A percentile compares a stretch with the other conserved stretches of the same genome.
phyloP scores from a whole-genome alignment of 1,140 invertebrate genomes.

The Leptopilina clavipes region DNA sequence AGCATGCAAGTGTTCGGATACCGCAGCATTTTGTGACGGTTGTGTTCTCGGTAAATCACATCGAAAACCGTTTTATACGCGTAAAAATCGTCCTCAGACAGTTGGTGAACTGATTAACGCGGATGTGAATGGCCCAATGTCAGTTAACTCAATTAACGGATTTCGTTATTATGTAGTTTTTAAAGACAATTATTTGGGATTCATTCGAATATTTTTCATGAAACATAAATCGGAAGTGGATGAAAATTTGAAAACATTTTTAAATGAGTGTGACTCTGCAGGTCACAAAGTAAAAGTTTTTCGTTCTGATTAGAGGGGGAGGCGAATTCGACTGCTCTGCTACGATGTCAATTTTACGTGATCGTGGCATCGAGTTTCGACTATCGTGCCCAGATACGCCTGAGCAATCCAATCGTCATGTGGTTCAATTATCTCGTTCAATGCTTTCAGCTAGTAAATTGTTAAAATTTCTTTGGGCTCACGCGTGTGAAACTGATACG shows the following conservation, averaged over 20 bases:
- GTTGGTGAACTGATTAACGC: conserved; percentile 35
- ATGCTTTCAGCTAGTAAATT: conserved; percentile 34
- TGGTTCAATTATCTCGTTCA: conserved; percentile 35
- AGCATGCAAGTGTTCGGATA: conserved; percentile 36
- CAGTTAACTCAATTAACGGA: conserved; percentile 25
- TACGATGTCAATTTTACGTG: neutral
- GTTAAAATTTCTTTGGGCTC: conserved; percentile 34
- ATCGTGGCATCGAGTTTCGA: conserved; percentile 38
- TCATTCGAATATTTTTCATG: conserved; percentile 25
- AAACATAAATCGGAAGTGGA: conserved; percentile 32
- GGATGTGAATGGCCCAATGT: conserved; percentile 33
- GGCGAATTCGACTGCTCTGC: conserved; percentile 39
- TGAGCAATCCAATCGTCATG: conserved; percentile 37
- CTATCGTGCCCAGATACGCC: conserved; percentile 34
- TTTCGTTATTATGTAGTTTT: conserved; percentile 37
- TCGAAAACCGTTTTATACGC: conserved; percentile 10
- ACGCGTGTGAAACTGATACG: conserved; percentile 32
- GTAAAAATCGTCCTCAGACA: conserved; percentile 3
- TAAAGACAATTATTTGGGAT: conserved; percentile 43
- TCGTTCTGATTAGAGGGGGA: conserved; percentile 39
- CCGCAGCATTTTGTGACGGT: conserved; percentile 32
- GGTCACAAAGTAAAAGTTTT: conserved; percentile 41
- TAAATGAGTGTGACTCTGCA: conserved; percentile 38
- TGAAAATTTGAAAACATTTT: conserved; percentile 34
- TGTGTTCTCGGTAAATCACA: conserved; percentile 33